Base-by-base conservation (phyloP, 2,113 vertebrate genomes). In the Hydrolagus affinis region DNA sequence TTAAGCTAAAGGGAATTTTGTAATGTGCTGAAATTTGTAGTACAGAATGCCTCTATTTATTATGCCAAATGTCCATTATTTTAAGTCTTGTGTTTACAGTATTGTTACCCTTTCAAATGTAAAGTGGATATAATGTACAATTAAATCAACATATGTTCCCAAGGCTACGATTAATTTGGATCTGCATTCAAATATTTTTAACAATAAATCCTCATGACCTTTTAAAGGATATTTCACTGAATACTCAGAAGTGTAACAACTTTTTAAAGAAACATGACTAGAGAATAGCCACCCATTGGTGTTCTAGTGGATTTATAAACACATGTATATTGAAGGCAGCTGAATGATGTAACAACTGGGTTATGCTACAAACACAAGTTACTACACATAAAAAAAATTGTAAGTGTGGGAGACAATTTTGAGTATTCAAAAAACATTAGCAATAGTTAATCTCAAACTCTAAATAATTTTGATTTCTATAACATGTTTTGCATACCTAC, bases 401-500 rank as follows among this genome's bases (percentile, higher is more conserved):
- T 15, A 32, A 15, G 56, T 68, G 78, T 28, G 73, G 32, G 17
- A 83, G 17, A 15, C 64, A 7, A 80, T 62, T 68, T 83, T 83
- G 60, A 66, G 25, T 30, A 83, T 66, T 66, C 62, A 30, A 83
- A 83, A 66, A 66, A 23, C 60, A 76, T 28, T 44, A 44, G 44
- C 44, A 28, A 74, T 9, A 44, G 72, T 44, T 56, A 74, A 44
- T 75, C 73, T 32, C 32, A 75, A 30, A 75, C 56, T 75, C 30
- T 75, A 75, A 75, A 75, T 75, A 32, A 32, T 75, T 75, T 56
- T 75, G 32, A 75, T 75, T 66, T 83, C 66, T 66, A 56, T 30
- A 83, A 83, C 30, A 83, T 28, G 32, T 68, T 83, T 76, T 83
- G 60, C 62, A 83, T 66, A 83, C 62, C 78, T 83, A 66, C 60